Base-by-base conservation (phyloP, 2,888 invertebrate genomes). In the Drosophila tanythrix region DNA sequence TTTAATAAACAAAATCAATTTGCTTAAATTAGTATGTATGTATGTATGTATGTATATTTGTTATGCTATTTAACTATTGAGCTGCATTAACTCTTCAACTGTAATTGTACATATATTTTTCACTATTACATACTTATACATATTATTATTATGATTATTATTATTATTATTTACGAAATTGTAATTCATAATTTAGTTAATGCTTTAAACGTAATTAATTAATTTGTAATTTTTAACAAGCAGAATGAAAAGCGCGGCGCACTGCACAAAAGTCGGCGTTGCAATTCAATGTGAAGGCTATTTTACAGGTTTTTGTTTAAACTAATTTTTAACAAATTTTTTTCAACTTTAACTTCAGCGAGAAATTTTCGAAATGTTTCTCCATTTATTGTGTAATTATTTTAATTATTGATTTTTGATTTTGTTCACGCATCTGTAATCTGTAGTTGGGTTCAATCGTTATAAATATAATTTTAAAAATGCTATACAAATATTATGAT, bases 231-330 rank as follows among this genome's bases (percentile, higher is more conserved):
- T 69, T 65, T 76, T 62, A 73, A 72, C 48, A 72, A 69, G 60
- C 25, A 73, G 61, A 61, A 79, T 51, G 71, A 74, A 79, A 70
- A 71, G 60, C 80, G 74, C 73, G 75, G 72, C 75, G 48, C 70
- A 74, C 61, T 59, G 33, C 50, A 59, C 53, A 57, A 51, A 57
- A 33, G 38, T 70, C 70, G 79, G 70, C 84, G 73, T 75, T 76
- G 87, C 79, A 75, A 72, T 79, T 85, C 74, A 79, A 82, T 86
- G 85, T 87, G 81, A 88, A 89, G 85, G 88, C 88, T 90, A 90
- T 90, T 90, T 91, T 89, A 87, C 89, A 91, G 90, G 89, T 90
- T 90, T 91, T 90, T 78, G 79, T 81, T 90, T 86, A 81, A 82
- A 80, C 74, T 82, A 79, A 81, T 83, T 81, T 76, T 69, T 80